Evolutionary conservation across 2,888 invertebrate species (phyloP).

Genomic region (Leucophora obtusa): DNA sequence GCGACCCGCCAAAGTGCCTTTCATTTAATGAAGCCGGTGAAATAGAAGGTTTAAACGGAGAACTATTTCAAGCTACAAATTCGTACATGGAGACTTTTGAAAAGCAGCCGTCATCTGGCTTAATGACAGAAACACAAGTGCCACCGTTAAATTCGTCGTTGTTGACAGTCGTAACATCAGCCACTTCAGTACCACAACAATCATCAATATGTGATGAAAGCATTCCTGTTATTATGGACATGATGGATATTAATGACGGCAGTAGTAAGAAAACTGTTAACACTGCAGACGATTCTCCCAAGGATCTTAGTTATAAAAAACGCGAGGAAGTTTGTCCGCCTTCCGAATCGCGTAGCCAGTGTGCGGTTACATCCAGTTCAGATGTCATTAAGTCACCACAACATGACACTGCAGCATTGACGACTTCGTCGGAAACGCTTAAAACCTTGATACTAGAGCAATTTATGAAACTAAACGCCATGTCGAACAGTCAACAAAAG

Average conservation of each 20-base stretch:
- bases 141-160: slow-evolving; percentile 49
- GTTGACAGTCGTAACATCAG: background rate
- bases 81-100: slow-evolving; percentile 69
- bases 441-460: slow-evolving; percentile 74
- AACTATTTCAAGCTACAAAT: slow-evolving; percentile 72
- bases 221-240: background rate
- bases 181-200: slow-evolving; percentile 14
- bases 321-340: slow-evolving; percentile 76
- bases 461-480: slow-evolving; percentile 72
- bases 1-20: slow-evolving; percentile 77
- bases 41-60: slow-evolving; percentile 76
- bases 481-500: slow-evolving; percentile 79
- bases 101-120: slow-evolving; percentile 66
- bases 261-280: background rate
- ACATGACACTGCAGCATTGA: slow-evolving; percentile 85
- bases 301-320: slow-evolving; percentile 82
- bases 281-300: slow-evolving; percentile 80
- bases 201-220: background rate
- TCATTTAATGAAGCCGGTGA: slow-evolving; percentile 78
- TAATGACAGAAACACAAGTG: slow-evolving; percentile 77
- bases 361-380: slow-evolving; percentile 85
- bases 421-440: slow-evolving; percentile 83
- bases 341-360: slow-evolving; percentile 73
- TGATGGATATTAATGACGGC: slow-evolving; percentile 4
- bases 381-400: slow-evolving; percentile 87